Evolutionary conservation across 2,113 vertebrate genomes (phyloP), one percentile per base, ranked within the genome.

Genomic region (Pituophis catenifer): DNA sequence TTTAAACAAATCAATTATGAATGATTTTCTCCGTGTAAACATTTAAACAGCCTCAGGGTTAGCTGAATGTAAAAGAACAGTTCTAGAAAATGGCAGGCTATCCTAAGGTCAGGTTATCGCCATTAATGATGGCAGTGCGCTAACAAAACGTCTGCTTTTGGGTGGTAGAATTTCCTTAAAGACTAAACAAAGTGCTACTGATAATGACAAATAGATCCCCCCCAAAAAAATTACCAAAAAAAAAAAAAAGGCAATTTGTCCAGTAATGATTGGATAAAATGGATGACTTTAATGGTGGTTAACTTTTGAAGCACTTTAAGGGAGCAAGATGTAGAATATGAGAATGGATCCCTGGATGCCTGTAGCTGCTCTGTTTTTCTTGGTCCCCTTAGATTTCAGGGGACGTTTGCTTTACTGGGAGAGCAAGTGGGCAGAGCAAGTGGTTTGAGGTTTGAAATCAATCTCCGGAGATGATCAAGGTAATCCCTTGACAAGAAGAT

Each of bases 1-100:
- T 94, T 98, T 97, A 97, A 98, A 98, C 95, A 96, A 97, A 97
- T 95, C 93, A 97, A 97, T 98, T 97, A 97, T 88, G 96, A 97
- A 97, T 97, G 96, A 94, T 97, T 97, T 97, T 92, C 96, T 97
- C 95, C 95, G 96, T 95, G 96, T 97, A 98, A 98, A 98, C 97
- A 95, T 97, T 96, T 96, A 97, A 90, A 95, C 95, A 96, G 97
- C 97, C 98, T 54, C 54, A 96, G 97, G 97, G 97, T 95, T 97
- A 96, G 95, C 95, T 97, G 93, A 95, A 95, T 97, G 96, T 97
- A 92, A 98, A 97, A 98, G 96, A 95, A 95, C 96, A 94, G 96
- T 96, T 6, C 98, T 97, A 96, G 96, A 97, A 98, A 97, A 97
- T 95, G 59, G 23, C 95, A 97, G 93, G 96, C 97, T 98, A 97